Base-by-base conservation (phyloP, 2,888 invertebrate species). In the Hyalella azteca region DNA sequence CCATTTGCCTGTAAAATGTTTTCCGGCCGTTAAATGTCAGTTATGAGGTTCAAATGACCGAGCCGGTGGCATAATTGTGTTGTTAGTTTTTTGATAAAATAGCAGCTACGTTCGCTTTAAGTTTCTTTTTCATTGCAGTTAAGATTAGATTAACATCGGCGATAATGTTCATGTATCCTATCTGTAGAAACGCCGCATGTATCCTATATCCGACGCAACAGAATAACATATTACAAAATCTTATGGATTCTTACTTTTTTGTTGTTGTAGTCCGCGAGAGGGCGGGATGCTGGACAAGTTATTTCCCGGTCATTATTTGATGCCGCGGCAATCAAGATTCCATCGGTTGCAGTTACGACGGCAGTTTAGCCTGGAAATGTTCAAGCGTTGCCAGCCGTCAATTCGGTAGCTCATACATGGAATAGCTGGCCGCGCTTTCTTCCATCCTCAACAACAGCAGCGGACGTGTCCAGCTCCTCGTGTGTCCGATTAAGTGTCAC, bases 321-420 rank as follows among this genome's bases (percentile, higher is more conserved):
- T n/a, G n/a, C 15, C 15, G 45, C 45, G 45, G 19, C 39, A 36
- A 36, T 66, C 66, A 32, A 66, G 66, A 66, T 66, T 66, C 66
- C 66, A 36, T 32, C 19, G 29, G 29, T 36, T n/a, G 66, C 29
- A 13, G 26, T 54, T 54, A 54, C 29, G 54, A 36, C 36, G 29
- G 7, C 19, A n/a, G 22, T 66, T 66, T 66, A 36, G 13, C 36
- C 29, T 29, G 29, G 66, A 66, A 66, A 66, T 36, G 15, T 29
- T 19, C 32, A 15, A 3, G 66, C 32, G 32, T 32, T 66, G 32
- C 36, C 29, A n/a, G 36, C 66, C 36, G 32, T 36, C 66, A 66
- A 66, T 66, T 66, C 66, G 66, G 66, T 66, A 66, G 66, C 66
- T n/a, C 66, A 66, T 66, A 36, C 66, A n/a, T 36, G 66, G 66